Conservation (phyloP, 2,113 vertebrate genomes). For the Chrysochloris asiatica region DNA sequence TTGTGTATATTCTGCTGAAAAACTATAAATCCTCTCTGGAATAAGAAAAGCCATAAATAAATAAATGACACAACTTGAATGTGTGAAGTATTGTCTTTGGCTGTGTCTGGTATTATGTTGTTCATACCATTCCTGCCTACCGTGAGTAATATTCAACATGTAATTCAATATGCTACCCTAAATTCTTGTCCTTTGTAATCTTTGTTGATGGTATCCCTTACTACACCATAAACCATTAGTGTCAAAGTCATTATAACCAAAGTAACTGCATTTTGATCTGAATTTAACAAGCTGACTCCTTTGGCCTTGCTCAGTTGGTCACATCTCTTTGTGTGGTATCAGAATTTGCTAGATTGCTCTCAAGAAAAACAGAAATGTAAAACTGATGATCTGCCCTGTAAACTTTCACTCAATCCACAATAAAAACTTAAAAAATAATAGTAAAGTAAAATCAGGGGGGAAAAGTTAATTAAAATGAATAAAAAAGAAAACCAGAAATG, state of each 20-base stretch:
- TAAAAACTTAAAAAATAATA: too few species aligned
- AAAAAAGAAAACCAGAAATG: too few species aligned
- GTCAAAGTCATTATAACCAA: not conserved
- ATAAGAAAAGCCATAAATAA: conserved; percentile 2
- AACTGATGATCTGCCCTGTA: too few species aligned
- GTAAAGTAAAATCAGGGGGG: too few species aligned
- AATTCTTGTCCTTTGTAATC: conserved; percentile 17
- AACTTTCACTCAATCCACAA: too few species aligned
- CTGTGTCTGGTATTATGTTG: not conserved
- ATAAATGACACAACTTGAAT: not conserved
- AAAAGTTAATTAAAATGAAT: too few species aligned
- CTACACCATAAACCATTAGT: conserved; percentile 28
- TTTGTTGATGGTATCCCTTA: not conserved
- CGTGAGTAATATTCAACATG: not conserved
- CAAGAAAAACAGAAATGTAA: conserved; percentile 32
- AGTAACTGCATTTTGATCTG: conserved; percentile 15
- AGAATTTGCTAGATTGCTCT: conserved; percentile 33
- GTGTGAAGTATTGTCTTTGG: not conserved
- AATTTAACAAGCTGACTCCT: conserved; percentile 21
- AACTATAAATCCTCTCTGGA: not conserved
- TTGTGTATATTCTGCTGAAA: not conserved
- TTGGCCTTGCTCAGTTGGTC: conserved; percentile 3
- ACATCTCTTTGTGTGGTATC: conserved; percentile 9
- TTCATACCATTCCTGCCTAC: not conserved
- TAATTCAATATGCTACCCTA: not conserved